A percentile compares a stretch with the other conserved stretches of the same genome.
These are phyloP conservation scores for Fulmarus glacialis DNA, from an alignment of 2,113 vertebrate genomes.

Conservation along the genomic window DNA sequence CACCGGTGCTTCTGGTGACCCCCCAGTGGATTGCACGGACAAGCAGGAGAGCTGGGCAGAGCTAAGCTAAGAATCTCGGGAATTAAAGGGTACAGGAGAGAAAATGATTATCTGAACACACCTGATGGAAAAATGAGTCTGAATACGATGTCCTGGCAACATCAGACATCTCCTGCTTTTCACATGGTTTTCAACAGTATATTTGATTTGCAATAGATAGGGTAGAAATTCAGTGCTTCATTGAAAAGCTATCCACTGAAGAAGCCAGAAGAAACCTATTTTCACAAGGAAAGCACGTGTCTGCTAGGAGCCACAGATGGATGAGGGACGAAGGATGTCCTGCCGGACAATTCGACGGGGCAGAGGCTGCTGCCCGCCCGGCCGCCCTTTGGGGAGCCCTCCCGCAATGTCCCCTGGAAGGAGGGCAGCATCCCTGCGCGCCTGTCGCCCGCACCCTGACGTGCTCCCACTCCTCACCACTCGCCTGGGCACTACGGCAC, in stretches of 20 bases:
- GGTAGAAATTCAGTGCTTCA: background rate
- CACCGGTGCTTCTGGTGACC: background rate
- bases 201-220: background rate
- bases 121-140: background rate
- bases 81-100: background rate
- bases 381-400: background rate
- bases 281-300: background rate
- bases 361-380: background rate
- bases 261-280: background rate
- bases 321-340: background rate
- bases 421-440: no score
- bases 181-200: background rate
- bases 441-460: fast-evolving
- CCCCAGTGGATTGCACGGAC: fast-evolving
- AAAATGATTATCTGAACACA: background rate
- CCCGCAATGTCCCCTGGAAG: fast-evolving
- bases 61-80: background rate
- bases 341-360: fast-evolving
- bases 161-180: background rate
- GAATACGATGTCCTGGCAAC: background rate
- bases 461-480: fast-evolving
- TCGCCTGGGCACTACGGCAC: fast-evolving
- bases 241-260: background rate
- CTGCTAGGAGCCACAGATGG: background rate
- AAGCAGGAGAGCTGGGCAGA: background rate